Conservation (phyloP, 2,888 invertebrate species). For the Heliconius erato region DNA sequence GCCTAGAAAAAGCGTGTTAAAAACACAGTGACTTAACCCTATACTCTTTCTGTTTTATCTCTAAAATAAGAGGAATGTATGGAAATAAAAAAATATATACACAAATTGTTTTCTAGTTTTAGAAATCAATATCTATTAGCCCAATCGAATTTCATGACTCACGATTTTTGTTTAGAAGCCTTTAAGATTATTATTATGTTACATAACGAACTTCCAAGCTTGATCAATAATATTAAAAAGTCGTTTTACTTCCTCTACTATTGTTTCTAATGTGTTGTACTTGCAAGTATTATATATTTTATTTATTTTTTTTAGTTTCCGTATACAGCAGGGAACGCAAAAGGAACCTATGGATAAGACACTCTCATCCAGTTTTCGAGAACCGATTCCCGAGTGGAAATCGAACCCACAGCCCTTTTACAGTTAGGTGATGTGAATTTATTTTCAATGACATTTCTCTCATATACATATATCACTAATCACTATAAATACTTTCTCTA, state of each 20-base stretch:
- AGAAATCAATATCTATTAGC: not conserved
- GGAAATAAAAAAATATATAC: not conserved
- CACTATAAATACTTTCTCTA: conserved; percentile 42
- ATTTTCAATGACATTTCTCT: not conserved
- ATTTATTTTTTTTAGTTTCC: not conserved
- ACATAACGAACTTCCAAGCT: not conserved
- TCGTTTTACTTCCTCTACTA: not conserved
- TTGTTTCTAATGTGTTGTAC: not conserved
- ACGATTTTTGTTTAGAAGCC: conserved; percentile 1
- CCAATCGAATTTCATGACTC: conserved; percentile 11
- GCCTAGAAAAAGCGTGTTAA: too few species aligned
- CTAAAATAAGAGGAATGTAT: not conserved
- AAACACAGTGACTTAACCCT: too few species aligned
- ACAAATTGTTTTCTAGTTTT: not conserved
- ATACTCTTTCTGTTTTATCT: not conserved
- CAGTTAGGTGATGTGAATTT: too few species aligned
- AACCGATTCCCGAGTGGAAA: too few species aligned
- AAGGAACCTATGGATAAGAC: not conserved
- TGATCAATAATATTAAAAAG: not conserved
- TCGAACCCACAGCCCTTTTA: too few species aligned
- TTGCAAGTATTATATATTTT: not conserved
- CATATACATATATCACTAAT: conserved; percentile 51
- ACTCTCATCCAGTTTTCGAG: too few species aligned
- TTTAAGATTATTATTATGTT: not conserved
- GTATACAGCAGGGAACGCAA: not conserved